A percentile compares a stretch with the other conserved stretches of the same genome.
Conservation (phyloP, 1,140 invertebrate genomes). For the Euwallacea fornicatus region DNA sequence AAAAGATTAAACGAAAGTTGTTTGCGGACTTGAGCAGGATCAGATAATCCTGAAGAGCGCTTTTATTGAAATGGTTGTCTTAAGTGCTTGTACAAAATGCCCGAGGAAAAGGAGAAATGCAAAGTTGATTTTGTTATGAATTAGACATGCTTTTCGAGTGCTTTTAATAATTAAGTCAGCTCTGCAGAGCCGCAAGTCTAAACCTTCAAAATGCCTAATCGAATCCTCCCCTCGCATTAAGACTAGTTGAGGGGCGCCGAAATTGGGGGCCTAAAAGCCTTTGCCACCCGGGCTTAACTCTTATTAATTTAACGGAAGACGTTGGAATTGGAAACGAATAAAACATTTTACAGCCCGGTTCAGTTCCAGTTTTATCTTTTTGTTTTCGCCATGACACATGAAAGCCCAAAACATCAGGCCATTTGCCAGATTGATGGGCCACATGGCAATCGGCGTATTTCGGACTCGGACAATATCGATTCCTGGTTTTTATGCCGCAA, state of each 20-base stretch:
- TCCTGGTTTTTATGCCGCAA: not conserved
- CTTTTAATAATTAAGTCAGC: too few relatives aligned
- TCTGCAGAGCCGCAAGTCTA: too few relatives aligned
- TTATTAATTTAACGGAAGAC: not conserved
- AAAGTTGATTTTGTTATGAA: not conserved
- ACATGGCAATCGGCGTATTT: constrained; percentile 3
- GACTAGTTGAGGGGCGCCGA: too few relatives aligned
- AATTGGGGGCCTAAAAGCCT: too few relatives aligned
- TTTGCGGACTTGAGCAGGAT: constrained; percentile 14
- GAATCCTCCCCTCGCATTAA: too few relatives aligned
- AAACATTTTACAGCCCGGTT: constrained; percentile 6
- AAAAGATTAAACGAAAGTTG: constrained; percentile 32
- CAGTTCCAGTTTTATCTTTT: constrained; percentile 10
- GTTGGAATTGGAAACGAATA: constrained; percentile 1
- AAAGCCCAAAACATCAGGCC: constrained; percentile 17
- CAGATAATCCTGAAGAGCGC: constrained; percentile 15
- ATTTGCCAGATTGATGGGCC: constrained; percentile 12
- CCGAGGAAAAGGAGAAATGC: not conserved
- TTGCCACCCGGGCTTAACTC: not conserved
- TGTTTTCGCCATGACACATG: constrained; percentile 17
- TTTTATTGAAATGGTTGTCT: constrained; percentile 21
- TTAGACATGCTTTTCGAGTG: not conserved
- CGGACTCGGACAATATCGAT: constrained; percentile 8
- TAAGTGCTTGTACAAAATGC: constrained; percentile 19
- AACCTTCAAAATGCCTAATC: too few relatives aligned